Percentiles rank a stretch among this genome's conserved stretches.
phyloP scores from a whole-genome alignment of 2,113 vertebrate genomes.

The Cyprinodon variegatus region DNA sequence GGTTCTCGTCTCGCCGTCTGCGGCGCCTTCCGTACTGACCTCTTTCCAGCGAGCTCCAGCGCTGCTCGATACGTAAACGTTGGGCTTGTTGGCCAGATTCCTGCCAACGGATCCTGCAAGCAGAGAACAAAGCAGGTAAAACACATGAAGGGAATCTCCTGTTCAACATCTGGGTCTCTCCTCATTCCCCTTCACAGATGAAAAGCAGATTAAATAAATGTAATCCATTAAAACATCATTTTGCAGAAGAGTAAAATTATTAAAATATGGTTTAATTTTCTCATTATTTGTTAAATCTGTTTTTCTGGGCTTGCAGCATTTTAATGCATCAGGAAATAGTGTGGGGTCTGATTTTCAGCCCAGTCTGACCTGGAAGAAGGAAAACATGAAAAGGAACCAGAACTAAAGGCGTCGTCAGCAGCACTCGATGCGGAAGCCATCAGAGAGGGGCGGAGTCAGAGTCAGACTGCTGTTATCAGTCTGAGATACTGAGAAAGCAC shows the following conservation, averaged over 20 bases:
- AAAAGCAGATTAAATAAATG: slow-evolving; percentile 14
- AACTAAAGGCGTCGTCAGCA: no score
- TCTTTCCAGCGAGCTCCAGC: slow-evolving; percentile 94
- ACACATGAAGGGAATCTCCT: neutral
- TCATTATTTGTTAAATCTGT: no score
- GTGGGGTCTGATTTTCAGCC: no score
- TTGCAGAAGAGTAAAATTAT: neutral
- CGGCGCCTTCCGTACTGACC: slow-evolving; percentile 77
- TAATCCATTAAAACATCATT: neutral
- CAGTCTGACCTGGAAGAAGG: no score
- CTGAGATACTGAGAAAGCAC: no score
- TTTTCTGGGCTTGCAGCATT: no score
- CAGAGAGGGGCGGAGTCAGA: no score
- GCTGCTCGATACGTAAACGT: slow-evolving; percentile 94
- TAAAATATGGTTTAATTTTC: neutral
- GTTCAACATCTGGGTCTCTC: slow-evolving; percentile 1
- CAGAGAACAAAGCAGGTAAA: slow-evolving; percentile 20
- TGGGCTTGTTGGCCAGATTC: slow-evolving; percentile 93
- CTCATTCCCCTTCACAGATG: slow-evolving; percentile 6
- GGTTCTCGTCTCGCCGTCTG: neutral
- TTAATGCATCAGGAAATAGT: no score
- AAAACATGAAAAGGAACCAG: no score
- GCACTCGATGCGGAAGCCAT: no score
- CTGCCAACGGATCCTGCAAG: slow-evolving; percentile 89
- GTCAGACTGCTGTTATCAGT: no score